Conservation (phyloP, 2,888 invertebrate genomes). For the Tipula unca region DNA sequence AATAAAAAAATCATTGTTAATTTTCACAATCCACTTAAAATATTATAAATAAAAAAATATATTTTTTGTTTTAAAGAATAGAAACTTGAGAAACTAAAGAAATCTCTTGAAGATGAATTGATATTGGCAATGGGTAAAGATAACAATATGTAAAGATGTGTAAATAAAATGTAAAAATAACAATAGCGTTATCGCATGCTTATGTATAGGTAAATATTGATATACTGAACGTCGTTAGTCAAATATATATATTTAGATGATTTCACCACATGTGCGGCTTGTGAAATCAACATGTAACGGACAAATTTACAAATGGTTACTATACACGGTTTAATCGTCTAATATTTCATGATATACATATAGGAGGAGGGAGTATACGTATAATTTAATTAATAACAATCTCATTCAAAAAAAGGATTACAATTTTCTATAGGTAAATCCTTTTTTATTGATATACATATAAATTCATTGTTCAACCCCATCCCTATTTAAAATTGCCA, state of each 20-base stretch:
- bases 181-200: background rate
- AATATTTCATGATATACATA: background rate
- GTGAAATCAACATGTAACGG: background rate
- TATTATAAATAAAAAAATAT: background rate
- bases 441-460: background rate
- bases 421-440: background rate
- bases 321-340: background rate
- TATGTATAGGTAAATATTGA: no score
- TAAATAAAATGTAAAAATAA: background rate
- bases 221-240: no score
- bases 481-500: background rate
- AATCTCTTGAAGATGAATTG: background rate
- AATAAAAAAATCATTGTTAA: background rate
- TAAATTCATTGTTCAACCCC: no score
- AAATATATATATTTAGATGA: background rate
- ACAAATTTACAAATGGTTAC: background rate
- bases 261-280: no score
- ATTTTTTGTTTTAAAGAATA: background rate
- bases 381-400: background rate
- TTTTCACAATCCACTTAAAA: constrained; percentile 17
- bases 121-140: background rate
- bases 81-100: constrained; percentile 4
- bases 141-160: background rate
- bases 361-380: background rate
- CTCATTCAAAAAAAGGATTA: background rate